Base-by-base conservation (phyloP, 2,113 vertebrate species). In the Puffinus mauretanicus region DNA sequence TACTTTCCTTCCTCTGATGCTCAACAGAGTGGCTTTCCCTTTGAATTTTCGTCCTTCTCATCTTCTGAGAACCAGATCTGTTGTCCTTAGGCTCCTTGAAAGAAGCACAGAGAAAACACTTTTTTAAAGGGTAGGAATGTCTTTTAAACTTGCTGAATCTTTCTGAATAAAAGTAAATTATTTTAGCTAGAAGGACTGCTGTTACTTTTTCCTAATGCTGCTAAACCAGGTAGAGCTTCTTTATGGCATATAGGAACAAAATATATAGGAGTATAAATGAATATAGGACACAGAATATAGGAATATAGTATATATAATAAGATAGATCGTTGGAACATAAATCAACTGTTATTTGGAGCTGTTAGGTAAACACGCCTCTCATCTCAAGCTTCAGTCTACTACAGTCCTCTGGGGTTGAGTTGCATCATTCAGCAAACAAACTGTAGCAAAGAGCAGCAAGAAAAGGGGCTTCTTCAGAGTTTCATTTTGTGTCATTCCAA, bases 41-140 rank as follows among this genome's bases (percentile, higher is more conserved):
- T 93, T 96, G 73, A 69, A 82, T 96, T 94, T 82, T 93, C 27
- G 69, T 87, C 32, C 42, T 69, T 87, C 86, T 88, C 65, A 66
- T 94, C 80, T 94, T 61, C 58, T 61, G 62, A 93, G 73, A 89
- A 76, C 5, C 34, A 81, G 57, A 32, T 79, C 72, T 61, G 24
- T 84, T 94, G 44, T 93, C 61, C 57, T 72, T 82, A 72, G 61
- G 47, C 34, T 79, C 60, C 69, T 54, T 79, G 57, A 95, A 67
- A 72, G 52, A 80, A 80, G n/a, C 58, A 82, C 8, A 46, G 36
- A 80, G 34, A 92, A 90, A 60, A 58, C 10, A 51, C 30, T 60
- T 72, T 89, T 77, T 66, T 13, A 55, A 92, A 64, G 20, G 14
- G 8, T 73, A 47, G 26, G 22, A 55, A 64, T 82, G 12, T 44